A percentile compares a stretch with the other conserved stretches of the same genome.
These are phyloP conservation scores for Lanius collurio DNA, from an alignment of 2,113 vertebrate genomes.

Conservation along the genomic window DNA sequence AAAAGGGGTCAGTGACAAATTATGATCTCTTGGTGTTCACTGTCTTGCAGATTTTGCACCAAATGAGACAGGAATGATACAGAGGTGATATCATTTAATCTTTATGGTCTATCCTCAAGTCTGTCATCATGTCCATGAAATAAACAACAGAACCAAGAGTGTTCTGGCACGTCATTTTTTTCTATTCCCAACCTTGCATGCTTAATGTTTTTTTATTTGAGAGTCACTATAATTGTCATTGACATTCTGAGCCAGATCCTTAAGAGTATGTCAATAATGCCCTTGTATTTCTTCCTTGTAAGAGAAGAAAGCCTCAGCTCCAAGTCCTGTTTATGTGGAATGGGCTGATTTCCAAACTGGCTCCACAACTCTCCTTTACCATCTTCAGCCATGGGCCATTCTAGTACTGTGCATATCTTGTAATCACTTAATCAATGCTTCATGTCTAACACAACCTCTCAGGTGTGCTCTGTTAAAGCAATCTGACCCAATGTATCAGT, in stretches of 20 bases:
- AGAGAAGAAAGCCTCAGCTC: background rate
- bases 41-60: background rate
- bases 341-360: background rate
- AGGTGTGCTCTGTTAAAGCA: background rate
- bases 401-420: background rate
- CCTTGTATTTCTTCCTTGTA: background rate
- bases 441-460: background rate
- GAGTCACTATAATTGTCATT: background rate
- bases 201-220: background rate
- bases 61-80: background rate
- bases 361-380: background rate
- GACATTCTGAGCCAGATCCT: background rate
- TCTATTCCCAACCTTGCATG: background rate
- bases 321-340: background rate
- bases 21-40: background rate
- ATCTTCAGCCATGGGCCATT: background rate
- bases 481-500: background rate
- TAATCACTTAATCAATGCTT: background rate
- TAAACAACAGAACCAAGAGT: background rate
- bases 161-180: background rate
- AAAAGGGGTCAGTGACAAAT: background rate
- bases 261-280: background rate
- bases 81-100: background rate
- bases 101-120: background rate
- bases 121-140: background rate